Conservation (phyloP, 1,140 invertebrate species). For the Cotesia vestalis region DNA sequence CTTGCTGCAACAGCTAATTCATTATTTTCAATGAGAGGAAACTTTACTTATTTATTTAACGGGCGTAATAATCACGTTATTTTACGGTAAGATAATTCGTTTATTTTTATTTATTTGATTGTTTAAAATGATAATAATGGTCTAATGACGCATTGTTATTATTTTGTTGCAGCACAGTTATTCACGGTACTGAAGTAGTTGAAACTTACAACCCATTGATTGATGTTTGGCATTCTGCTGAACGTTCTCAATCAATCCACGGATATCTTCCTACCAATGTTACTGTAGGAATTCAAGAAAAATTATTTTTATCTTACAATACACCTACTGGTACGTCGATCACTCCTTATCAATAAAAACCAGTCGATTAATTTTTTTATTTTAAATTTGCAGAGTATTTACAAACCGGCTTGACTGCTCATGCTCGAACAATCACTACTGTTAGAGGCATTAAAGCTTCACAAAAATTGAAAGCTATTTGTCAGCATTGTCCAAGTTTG, state of each 20-base stretch:
- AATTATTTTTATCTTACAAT: conserved; percentile 59
- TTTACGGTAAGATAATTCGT: conserved; percentile 60
- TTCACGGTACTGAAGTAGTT: conserved; percentile 68
- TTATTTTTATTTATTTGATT: conserved; percentile 17
- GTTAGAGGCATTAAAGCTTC: conserved; percentile 50
- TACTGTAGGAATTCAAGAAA: conserved; percentile 57
- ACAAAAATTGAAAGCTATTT: conserved; percentile 52
- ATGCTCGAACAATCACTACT: conserved; percentile 56
- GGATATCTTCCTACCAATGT: conserved; percentile 69
- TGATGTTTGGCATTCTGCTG: conserved; percentile 69
- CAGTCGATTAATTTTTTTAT: conserved; percentile 5
- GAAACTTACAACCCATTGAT: conserved; percentile 69
- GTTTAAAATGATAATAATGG: conserved; percentile 26
- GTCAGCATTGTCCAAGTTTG: conserved; percentile 49
- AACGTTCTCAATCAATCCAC: conserved; percentile 69
- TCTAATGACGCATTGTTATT: conserved; percentile 10
- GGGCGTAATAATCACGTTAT: conserved; percentile 69
- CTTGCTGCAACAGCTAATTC: conserved; percentile 64
- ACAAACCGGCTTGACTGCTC: conserved; percentile 55
- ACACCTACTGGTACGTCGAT: conserved; percentile 51
- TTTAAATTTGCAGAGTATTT: conserved; percentile 49
- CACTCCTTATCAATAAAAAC: conserved; percentile 2
- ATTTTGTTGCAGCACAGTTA: conserved; percentile 63
- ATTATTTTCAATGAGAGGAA: conserved; percentile 67
- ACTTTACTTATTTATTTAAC: conserved; percentile 63